Conservation (phyloP, 2,888 invertebrate species). For the Spodoptera littoralis region DNA sequence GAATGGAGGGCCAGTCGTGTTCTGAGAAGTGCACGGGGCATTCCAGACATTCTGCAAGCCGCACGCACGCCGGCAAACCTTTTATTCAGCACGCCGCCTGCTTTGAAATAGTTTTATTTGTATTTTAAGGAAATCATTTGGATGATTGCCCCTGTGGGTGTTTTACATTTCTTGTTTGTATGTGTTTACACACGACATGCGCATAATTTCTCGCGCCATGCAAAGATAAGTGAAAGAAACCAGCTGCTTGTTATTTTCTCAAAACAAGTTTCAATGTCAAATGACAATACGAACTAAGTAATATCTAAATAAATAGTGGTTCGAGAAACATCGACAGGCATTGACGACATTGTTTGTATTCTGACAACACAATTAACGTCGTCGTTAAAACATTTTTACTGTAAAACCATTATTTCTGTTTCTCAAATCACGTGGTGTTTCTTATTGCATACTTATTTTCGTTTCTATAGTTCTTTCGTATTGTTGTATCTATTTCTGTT, state of each 20-base stretch:
- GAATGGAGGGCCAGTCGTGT: constrained; percentile 65
- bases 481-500: constrained; percentile 21
- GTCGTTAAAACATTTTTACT: constrained; percentile 24
- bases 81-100: constrained; percentile 54
- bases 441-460: constrained; percentile 11
- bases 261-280: constrained; percentile 13
- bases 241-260: constrained; percentile 8
- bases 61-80: constrained; percentile 56
- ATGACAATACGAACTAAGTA: constrained; percentile 18
- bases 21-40: constrained; percentile 68
- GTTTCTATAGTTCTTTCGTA: not conserved
- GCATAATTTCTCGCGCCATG: constrained; percentile 16
- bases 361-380: constrained; percentile 22
- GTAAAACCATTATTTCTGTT: constrained; percentile 29
- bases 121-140: constrained; percentile 67
- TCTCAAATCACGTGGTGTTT: constrained; percentile 36
- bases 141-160: constrained; percentile 53
- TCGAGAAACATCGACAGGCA: constrained; percentile 27
- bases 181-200: constrained; percentile 24
- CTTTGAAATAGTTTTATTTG: constrained; percentile 69
- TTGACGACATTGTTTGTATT: constrained; percentile 14
- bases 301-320: constrained; percentile 11
- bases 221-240: constrained; percentile 23
- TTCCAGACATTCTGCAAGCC: constrained; percentile 67
- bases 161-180: constrained; percentile 47